Percentiles rank a stretch among this genome's conserved stretches.
Evolutionary conservation across 2,113 vertebrate genomes (phyloP).

Genomic region (Crypturellus undulatus): DNA sequence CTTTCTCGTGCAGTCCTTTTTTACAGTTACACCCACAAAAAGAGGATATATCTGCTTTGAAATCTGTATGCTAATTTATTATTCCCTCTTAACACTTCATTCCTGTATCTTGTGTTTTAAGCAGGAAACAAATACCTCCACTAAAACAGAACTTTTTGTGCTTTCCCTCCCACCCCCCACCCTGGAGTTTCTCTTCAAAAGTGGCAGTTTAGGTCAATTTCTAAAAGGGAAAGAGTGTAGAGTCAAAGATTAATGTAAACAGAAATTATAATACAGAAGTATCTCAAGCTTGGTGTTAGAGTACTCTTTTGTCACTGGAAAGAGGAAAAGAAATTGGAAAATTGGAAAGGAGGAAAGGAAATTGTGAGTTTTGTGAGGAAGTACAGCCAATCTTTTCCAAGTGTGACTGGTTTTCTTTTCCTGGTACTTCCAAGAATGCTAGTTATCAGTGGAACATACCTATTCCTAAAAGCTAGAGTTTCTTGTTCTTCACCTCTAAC

Average conservation of each 20-base stretch:
- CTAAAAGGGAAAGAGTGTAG: not conserved
- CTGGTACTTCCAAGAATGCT: not conserved
- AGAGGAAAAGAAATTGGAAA: not conserved
- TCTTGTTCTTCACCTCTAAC: not conserved
- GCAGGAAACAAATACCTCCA: not conserved
- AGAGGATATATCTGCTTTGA: conserved; percentile 33
- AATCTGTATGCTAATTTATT: conserved; percentile 9
- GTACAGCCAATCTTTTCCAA: not conserved
- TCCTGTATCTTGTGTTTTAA: not conserved
- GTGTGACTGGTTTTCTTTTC: not conserved
- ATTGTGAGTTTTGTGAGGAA: not conserved
- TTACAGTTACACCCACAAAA: conserved; percentile 52
- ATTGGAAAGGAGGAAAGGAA: not conserved
- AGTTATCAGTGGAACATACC: not conserved
- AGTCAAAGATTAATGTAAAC: not conserved
- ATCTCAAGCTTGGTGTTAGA: not conserved
- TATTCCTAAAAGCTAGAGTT: not conserved
- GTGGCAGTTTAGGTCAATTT: not conserved
- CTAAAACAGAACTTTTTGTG: not conserved
- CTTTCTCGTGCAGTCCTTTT: conserved; percentile 11
- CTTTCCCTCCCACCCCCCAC: too few relatives aligned
- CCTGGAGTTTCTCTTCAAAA: not conserved
- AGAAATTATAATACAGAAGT: not conserved
- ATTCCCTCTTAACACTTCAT: not conserved
- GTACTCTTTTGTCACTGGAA: not conserved